Conservation (phyloP, 2,888 invertebrate species). For the Craniophora ligustri region DNA sequence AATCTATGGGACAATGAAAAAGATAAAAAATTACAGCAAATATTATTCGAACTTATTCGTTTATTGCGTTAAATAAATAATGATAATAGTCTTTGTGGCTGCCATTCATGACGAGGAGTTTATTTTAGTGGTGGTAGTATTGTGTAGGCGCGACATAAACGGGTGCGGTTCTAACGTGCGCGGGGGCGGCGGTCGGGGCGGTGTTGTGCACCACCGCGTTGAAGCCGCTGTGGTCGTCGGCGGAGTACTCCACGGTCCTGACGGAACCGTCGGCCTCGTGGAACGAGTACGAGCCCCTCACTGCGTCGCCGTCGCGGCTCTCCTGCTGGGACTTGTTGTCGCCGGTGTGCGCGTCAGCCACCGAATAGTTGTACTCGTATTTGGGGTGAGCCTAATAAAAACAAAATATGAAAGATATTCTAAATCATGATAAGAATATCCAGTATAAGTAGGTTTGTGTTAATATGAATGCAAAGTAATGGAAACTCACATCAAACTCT, state of each 20-base stretch:
- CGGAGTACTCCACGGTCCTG: constrained; percentile 84
- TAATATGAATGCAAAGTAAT: not conserved
- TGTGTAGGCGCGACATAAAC: too few relatives aligned
- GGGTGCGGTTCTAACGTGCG: too few relatives aligned
- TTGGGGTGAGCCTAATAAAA: constrained; percentile 75
- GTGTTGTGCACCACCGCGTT: constrained; percentile 68
- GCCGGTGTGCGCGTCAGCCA: constrained; percentile 81
- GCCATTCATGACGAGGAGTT: not conserved
- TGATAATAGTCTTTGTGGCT: constrained; percentile 15
- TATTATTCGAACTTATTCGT: constrained; percentile 15
- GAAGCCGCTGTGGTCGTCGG: constrained; percentile 81
- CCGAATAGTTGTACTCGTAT: constrained; percentile 82
- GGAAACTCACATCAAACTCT: constrained; percentile 29
- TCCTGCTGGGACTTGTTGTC: constrained; percentile 85
- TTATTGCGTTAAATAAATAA: constrained; percentile 35
- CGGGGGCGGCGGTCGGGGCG: constrained; percentile 54
- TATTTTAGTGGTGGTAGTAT: constrained; percentile 43
- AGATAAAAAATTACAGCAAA: not conserved
- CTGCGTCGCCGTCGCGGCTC: constrained; percentile 84
- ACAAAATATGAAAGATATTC: not conserved
- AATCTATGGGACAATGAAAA: too few relatives aligned
- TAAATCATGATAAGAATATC: not conserved
- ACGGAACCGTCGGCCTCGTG: constrained; percentile 85
- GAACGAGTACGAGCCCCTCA: constrained; percentile 87
- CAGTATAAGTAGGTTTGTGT: not conserved